Evolutionary conservation across 2,113 vertebrate genomes (phyloP), one percentile per base, ranked within the genome.

Genomic region (Symphodus melops): DNA sequence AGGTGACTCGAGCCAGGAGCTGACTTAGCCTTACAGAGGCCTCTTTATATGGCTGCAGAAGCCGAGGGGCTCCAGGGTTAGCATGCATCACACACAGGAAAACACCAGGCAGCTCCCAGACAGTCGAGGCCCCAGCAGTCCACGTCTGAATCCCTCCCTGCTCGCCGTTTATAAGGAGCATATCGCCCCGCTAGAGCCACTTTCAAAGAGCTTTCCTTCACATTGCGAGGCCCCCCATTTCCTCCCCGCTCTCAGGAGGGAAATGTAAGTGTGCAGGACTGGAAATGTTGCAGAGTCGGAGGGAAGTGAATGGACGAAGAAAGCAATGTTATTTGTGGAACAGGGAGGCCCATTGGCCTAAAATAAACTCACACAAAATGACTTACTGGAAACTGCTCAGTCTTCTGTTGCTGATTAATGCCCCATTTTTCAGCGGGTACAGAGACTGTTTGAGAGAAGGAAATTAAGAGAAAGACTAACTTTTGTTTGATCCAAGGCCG

Each of bases 71-170:
- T 82, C 85, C 79, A 57, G 71, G 84, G 75, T 88, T 88, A 82
- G 88, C 84, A 88, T 87, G 88, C 85, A 90, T 86, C 88, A 85
- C 86, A 88, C 86, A 88, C 90, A 91, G 91, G 88, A 92, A 93
- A 90, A 89, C 83, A 61, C 72, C 79, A 81, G 81, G 88, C 87
- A 86, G 86, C 85, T 86, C 85, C 85, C 82, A 88, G 86, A 90
- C 89, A 82, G 84, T 68, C 62, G 55, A 57, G 60, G 81, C 83
- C 82, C 79, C 83, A 72, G 79, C 73, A 72, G 76, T 81, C 81
- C 63, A 39, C 71, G 84, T 68, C 71, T 84, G 64, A 74, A 82
- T 67, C 82, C 77, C 75, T 79, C 78, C 68, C 72, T 20, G 64
- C 88, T 65, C 59, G 25, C 65, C 55, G 55, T 83, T 87, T 91